phyloP scores from a whole-genome alignment of 2,888 invertebrate genomes.

The Drosophila heteroneura region DNA sequence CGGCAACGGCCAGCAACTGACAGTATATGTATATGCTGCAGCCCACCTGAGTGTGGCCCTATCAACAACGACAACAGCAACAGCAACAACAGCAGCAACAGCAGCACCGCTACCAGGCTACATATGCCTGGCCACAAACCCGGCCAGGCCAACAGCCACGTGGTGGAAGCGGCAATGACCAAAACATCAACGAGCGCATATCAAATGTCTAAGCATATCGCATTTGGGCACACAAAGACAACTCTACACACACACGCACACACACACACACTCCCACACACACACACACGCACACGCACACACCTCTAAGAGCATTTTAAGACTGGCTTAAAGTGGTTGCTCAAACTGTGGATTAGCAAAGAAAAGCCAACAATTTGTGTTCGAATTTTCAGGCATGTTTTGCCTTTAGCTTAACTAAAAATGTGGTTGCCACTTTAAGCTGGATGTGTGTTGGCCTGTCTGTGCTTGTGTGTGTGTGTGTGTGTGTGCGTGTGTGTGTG shows the following conservation, averaged over 20 bases:
- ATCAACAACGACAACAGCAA: constrained; percentile 2
- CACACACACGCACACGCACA: not conserved
- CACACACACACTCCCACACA: not conserved
- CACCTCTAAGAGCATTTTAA: not conserved
- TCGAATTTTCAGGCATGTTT: not conserved
- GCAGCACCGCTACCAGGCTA: constrained; percentile 3
- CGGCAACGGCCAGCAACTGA: constrained; percentile 77
- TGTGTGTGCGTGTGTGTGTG: constrained; percentile 13
- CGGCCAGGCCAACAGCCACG: constrained; percentile 37
- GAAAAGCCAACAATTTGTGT: not conserved
- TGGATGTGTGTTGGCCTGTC: not conserved
- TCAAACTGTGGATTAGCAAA: not conserved
- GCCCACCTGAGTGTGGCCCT: constrained; percentile 76
- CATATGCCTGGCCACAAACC: constrained; percentile 41
- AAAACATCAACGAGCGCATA: constrained; percentile 76
- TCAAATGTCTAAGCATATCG: constrained; percentile 80
- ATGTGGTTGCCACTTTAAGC: not conserved
- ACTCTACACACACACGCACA: constrained; percentile 21
- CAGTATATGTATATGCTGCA: constrained; percentile 79
- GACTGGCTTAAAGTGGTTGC: not conserved
- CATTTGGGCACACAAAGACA: constrained; percentile 73
- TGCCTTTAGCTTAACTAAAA: not conserved
- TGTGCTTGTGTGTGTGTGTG: constrained; percentile 5
- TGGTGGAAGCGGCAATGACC: constrained; percentile 49
- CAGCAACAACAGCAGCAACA: not conserved